A percentile compares a stretch with the other conserved stretches of the same genome.
phyloP scores from a whole-genome alignment of 2,888 invertebrate genomes.

The Leptinotarsa juncta region DNA sequence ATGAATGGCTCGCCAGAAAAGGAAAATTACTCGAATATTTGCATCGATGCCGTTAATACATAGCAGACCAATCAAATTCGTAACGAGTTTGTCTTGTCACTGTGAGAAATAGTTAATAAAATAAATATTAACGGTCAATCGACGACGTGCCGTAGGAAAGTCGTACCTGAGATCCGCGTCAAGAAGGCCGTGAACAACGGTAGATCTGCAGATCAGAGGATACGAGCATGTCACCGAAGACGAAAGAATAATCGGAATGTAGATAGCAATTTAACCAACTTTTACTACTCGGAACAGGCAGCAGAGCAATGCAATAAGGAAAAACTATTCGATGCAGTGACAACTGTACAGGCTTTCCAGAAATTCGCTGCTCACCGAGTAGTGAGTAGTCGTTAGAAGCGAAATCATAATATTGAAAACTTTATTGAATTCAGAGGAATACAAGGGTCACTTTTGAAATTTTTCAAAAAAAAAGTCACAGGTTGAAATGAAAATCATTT shows the following conservation, averaged over 20 bases:
- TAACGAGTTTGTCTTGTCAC: conserved; percentile 15
- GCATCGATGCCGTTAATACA: conserved; percentile 13
- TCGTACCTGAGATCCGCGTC: conserved; percentile 10
- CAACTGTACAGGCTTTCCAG: no score
- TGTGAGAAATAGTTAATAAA: conserved; percentile 21
- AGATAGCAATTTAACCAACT: neutral
- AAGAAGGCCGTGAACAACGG: neutral
- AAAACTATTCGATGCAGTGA: neutral
- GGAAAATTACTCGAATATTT: conserved; percentile 13
- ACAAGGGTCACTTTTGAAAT: no score
- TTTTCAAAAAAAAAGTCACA: no score
- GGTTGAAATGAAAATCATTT: no score
- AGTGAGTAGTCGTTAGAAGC: no score
- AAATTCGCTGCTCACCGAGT: no score
- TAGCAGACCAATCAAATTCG: conserved; percentile 9
- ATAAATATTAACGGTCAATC: conserved; percentile 18
- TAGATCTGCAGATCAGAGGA: neutral
- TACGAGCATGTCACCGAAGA: conserved; percentile 1
- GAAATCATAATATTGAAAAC: no score
- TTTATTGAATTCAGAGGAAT: no score
- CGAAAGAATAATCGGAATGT: conserved; percentile 13
- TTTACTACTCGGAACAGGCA: neutral
- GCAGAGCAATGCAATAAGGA: neutral
- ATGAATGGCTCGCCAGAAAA: conserved; percentile 12
- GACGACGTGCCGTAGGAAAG: conserved; percentile 11